Conservation (phyloP, 1,140 invertebrate genomes). For the Apis cerana region DNA sequence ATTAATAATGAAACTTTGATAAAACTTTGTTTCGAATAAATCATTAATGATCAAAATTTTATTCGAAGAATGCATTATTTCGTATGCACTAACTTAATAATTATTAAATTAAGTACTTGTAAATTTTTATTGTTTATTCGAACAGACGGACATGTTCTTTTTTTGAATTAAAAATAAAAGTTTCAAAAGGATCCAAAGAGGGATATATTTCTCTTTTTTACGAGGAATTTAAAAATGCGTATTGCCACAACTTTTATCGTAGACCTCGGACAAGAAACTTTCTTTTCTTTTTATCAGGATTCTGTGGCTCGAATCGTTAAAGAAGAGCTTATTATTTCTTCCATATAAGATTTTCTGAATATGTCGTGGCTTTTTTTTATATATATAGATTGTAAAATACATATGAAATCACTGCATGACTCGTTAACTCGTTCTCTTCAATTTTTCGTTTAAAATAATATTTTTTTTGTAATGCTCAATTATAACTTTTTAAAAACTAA, state of each 20-base stretch:
- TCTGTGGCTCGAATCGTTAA: not conserved
- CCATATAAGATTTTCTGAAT: not conserved
- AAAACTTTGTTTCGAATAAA: too few relatives aligned
- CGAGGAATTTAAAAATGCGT: not conserved
- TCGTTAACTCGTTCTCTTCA: not conserved
- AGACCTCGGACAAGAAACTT: not conserved
- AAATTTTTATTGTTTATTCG: too few relatives aligned
- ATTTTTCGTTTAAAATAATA: not conserved
- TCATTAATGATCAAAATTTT: too few relatives aligned
- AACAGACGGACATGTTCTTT: too few relatives aligned
- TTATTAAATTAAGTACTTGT: too few relatives aligned
- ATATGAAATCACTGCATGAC: not conserved
- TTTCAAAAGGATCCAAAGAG: too few relatives aligned
- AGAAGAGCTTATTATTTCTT: slow-evolving; percentile 13
- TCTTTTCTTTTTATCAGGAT: not conserved
- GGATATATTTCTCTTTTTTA: too few relatives aligned
- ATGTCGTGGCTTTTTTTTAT: not conserved
- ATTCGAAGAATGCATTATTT: too few relatives aligned
- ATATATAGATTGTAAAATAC: not conserved
- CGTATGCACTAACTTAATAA: too few relatives aligned
- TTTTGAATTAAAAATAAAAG: too few relatives aligned
- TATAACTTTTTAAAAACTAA: not conserved
- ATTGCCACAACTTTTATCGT: not conserved
- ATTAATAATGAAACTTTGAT: too few relatives aligned
- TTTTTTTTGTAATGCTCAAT: too few relatives aligned